Evolutionary conservation across 1,140 invertebrate genomes (phyloP).

Genomic region (Zeugodacus cucurbitae): DNA sequence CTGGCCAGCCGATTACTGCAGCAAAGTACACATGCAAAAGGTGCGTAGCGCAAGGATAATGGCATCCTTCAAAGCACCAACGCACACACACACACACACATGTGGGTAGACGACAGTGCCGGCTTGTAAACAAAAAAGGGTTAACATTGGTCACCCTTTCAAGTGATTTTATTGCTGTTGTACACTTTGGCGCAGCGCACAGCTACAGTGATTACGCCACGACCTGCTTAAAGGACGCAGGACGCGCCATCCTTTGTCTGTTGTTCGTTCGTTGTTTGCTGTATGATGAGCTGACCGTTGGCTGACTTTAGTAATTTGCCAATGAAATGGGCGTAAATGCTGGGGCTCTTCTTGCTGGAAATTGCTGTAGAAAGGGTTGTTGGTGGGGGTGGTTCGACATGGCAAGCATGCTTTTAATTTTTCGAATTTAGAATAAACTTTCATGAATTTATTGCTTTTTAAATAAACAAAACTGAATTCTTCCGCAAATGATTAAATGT

Average conservation of each 20-base stretch:
- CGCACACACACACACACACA: neutral
- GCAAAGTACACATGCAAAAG: neutral
- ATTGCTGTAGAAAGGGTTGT: no score
- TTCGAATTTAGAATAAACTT: slow-evolving; percentile 57
- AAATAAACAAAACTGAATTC: slow-evolving; percentile 59
- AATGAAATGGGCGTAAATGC: neutral
- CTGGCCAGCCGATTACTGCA: neutral
- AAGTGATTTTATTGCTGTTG: slow-evolving; percentile 31
- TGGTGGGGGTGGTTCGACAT: neutral
- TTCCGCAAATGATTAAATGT: neutral
- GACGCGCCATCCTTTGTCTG: neutral
- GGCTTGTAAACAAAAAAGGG: neutral
- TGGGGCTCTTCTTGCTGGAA: neutral
- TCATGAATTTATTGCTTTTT: slow-evolving; percentile 65
- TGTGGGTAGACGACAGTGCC: neutral
- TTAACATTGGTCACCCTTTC: slow-evolving; percentile 17
- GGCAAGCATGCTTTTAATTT: slow-evolving; percentile 39
- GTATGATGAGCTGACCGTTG: neutral
- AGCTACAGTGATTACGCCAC: neutral
- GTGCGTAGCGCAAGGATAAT: neutral
- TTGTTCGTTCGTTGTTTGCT: neutral
- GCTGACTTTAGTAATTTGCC: slow-evolving; percentile 24
- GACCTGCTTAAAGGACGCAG: neutral
- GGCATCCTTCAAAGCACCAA: neutral
- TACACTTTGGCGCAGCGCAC: neutral